These are phyloP conservation scores for Laupala kohalensis DNA, from an alignment of 1,140 invertebrate species.

Conservation along the genomic window DNA sequence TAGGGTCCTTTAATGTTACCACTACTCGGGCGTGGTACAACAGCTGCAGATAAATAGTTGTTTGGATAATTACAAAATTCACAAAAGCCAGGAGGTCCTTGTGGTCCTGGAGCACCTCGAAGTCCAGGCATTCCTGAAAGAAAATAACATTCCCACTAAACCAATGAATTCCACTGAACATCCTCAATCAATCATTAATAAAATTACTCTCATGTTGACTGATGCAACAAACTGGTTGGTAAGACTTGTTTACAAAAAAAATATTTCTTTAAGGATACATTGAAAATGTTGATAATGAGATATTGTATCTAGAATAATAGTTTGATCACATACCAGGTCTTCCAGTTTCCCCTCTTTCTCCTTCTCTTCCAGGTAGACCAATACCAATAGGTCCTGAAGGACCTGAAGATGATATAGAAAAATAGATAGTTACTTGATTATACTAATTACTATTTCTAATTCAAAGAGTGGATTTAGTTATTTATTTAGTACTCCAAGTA, in stretches of 20 bases:
- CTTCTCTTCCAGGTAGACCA: conserved; percentile 40
- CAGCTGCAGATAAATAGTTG: conserved; percentile 20
- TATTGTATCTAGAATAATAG: too few relatives aligned
- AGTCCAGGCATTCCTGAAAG: conserved; percentile 31
- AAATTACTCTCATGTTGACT: background rate
- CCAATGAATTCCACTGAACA: background rate
- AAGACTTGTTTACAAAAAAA: background rate
- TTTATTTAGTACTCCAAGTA: background rate
- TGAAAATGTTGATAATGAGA: too few relatives aligned
- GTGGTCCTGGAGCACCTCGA: conserved; percentile 35
- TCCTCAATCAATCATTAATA: background rate
- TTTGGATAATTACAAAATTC: conserved; percentile 40
- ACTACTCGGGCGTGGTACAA: conserved; percentile 13
- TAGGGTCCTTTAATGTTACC: conserved; percentile 34
- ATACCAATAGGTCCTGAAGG: conserved; percentile 44
- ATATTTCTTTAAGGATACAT: background rate
- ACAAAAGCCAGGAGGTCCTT: conserved; percentile 45
- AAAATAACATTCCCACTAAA: background rate
- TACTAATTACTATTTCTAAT: background rate
- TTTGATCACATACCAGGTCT: conserved; percentile 43
- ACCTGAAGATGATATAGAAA: conserved; percentile 26
- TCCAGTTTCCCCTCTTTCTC: conserved; percentile 48
- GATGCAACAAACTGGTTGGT: background rate
- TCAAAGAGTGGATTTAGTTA: background rate
- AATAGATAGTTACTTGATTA: background rate